Percentiles rank a stretch among this genome's conserved stretches.
Conservation (phyloP, 1,140 invertebrate genomes). For the Cotesia chilonis region DNA sequence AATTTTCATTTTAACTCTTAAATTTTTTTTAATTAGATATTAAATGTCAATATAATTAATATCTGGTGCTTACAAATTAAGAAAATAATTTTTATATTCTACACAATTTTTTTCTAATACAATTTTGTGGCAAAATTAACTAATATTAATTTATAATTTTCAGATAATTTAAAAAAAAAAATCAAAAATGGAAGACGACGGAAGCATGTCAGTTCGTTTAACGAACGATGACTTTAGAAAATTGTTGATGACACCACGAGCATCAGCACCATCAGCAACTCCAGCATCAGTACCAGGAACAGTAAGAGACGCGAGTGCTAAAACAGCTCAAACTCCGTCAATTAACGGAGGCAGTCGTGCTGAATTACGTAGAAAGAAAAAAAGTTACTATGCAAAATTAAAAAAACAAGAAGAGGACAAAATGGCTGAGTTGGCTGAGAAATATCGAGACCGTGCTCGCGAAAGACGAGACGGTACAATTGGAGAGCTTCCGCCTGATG, state of each 20-base stretch:
- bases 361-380: conserved; percentile 82
- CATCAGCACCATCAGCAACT: conserved; percentile 70
- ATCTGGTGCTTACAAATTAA: too few species aligned
- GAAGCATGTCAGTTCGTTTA: conserved; percentile 74
- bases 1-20: too few species aligned
- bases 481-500: conserved; percentile 82
- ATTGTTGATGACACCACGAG: conserved; percentile 91
- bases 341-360: conserved; percentile 70
- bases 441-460: conserved; percentile 92
- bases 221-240: conserved; percentile 98
- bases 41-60: too few species aligned
- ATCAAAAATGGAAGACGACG: conserved; percentile 55
- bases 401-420: conserved; percentile 97
- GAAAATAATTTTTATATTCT: too few species aligned
- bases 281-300: conserved; percentile 63
- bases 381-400: conserved; percentile 92
- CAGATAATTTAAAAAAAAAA: too few species aligned
- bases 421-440: conserved; percentile 93
- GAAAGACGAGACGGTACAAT: conserved; percentile 91
- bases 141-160: too few species aligned
- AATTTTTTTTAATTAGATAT: too few species aligned
- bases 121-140: too few species aligned
- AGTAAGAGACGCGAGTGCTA: conserved; percentile 70
- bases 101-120: too few species aligned
- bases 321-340: conserved; percentile 63